These are phyloP conservation scores for Drosophila yakuba DNA, from an alignment of 1,140 invertebrate genomes.

Conservation along the genomic window DNA sequence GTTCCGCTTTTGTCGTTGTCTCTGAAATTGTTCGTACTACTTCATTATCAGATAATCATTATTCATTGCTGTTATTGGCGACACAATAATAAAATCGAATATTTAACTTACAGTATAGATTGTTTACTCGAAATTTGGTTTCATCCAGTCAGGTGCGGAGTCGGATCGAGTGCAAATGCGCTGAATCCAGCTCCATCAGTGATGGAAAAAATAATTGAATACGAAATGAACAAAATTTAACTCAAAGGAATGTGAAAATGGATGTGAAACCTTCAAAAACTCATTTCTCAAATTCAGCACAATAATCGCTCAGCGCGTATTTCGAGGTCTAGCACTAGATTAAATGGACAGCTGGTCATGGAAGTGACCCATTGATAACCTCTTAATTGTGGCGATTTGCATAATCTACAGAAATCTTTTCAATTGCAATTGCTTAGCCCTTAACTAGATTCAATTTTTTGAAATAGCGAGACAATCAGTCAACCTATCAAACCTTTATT, in stretches of 20 bases:
- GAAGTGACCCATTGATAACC: conserved; percentile 35
- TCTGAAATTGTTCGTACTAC: conserved; percentile 25
- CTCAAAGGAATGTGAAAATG: conserved; percentile 5
- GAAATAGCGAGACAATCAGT: conserved; percentile 34
- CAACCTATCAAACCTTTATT: conserved; percentile 29
- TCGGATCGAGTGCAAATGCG: conserved; percentile 38
- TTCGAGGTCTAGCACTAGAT: conserved; percentile 5
- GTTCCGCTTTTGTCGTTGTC: conserved; percentile 48
- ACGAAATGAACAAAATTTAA: conserved; percentile 13
- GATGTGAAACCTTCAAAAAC: conserved; percentile 18
- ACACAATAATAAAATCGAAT: conserved; percentile 18
- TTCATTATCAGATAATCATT: conserved; percentile 51
- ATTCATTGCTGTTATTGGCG: conserved; percentile 41
- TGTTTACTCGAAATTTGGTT: conserved; percentile 57
- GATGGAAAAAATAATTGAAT: conserved; percentile 25
- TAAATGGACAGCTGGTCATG: conserved; percentile 36
- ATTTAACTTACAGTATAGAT: conserved; percentile 19
- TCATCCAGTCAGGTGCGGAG: conserved; percentile 63
- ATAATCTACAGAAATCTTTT: conserved; percentile 30
- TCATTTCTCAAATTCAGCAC: conserved; percentile 24
- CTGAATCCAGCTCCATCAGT: conserved; percentile 12
- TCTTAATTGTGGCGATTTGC: not conserved
- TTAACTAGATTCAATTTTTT: conserved; percentile 6
- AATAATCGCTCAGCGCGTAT: not conserved
- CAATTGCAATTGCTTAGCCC: conserved; percentile 15